Base-by-base conservation (phyloP, 2,888 invertebrate species). In the Ceraclea dissimilis region DNA sequence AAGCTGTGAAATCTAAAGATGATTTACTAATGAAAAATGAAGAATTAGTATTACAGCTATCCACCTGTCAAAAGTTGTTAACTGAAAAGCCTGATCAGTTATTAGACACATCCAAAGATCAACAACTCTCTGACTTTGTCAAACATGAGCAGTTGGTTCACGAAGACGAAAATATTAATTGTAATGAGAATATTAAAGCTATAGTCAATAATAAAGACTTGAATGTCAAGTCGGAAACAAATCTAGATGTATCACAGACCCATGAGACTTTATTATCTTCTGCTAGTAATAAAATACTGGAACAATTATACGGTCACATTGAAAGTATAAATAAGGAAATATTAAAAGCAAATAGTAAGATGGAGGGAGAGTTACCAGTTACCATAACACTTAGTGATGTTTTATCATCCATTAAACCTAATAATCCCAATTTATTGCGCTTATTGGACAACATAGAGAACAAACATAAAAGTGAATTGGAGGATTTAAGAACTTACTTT, bases 401-500 rank as follows among this genome's bases (percentile, higher is more conserved):
- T 13, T 65, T 84, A 20, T 70, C 75, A 0, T 78, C 74, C 6
- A 77, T 83, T 0, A 81, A 82, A 66, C 78, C 80, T 49, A 81
- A 81, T 1, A 77, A 78, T 54, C 75, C 73, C 0, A 81, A 81
- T 57, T 69, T 86, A 18, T 73, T 79, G 11, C 75, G 76, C 16
- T 64, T 85, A 46, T 73, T 79, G 53, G 70, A 75, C 22, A 86
- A 86, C 65, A 69, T 88, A 22, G 82, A 83, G 54, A 67, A 71
- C 2, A 83, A 83, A 65, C 88, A 90, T 70, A 77, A 83, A 33
- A 82, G 81, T 61, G 87, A 90, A 68, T 85, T 90, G 84, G 88
- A 88, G 68, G 85, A 89, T 66, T 69, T 90, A 53, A 76, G 90
- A 48, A 86, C 81, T 10, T 90, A 90, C 66, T 90, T 89, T 66